Evolutionary conservation across 2,888 invertebrate genomes (phyloP).

Genomic region (Melanophora roralis): DNA sequence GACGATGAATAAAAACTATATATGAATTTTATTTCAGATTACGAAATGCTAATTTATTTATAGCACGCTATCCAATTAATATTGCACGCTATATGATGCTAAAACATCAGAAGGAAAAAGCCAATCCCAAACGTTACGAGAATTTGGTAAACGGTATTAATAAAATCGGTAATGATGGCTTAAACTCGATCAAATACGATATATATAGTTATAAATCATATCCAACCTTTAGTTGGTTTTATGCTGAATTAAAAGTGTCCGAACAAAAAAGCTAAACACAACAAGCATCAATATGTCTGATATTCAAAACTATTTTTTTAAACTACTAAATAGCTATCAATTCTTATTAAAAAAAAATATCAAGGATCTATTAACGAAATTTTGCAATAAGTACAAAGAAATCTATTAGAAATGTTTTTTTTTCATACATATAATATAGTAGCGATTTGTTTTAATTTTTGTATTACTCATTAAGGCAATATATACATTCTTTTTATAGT

Average conservation of each 20-base stretch:
- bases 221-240: slow-evolving; percentile 89
- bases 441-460: neutral
- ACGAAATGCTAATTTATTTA: slow-evolving; percentile 87
- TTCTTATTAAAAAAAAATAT: neutral
- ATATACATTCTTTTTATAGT: too few relatives aligned
- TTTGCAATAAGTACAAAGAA: slow-evolving; percentile 24
- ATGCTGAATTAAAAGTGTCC: slow-evolving; percentile 83
- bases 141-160: slow-evolving; percentile 89
- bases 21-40: slow-evolving; percentile 76
- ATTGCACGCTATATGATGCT: slow-evolving; percentile 98
- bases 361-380: neutral
- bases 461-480: neutral
- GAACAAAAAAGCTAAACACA: slow-evolving; percentile 71
- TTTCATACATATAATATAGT: too few relatives aligned
- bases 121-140: slow-evolving; percentile 95
- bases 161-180: slow-evolving; percentile 89
- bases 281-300: neutral
- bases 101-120: slow-evolving; percentile 91
- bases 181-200: slow-evolving; percentile 90
- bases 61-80: slow-evolving; percentile 93
- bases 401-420: slow-evolving; percentile 5
- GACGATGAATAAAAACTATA: too few relatives aligned
- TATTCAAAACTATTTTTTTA: slow-evolving; percentile 12
- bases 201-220: slow-evolving; percentile 82
- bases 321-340: slow-evolving; percentile 14